phyloP scores from a whole-genome alignment of 2,888 invertebrate genomes.

The Congeria kusceri region DNA sequence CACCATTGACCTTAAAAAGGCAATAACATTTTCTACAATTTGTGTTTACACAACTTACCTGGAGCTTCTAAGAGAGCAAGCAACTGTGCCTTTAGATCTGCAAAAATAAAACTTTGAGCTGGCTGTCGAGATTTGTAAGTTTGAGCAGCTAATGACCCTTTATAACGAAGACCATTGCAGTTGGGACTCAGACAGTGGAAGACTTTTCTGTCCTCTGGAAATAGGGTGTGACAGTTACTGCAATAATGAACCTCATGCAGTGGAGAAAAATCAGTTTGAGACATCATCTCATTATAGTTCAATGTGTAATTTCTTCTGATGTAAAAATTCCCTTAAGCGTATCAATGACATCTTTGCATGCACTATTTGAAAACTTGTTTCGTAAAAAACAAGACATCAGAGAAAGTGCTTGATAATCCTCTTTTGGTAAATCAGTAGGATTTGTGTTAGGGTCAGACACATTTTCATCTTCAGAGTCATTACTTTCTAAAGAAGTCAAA shows the following conservation, averaged over 20 bases:
- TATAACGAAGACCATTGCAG: slow-evolving; percentile 23
- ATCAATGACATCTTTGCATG: no score
- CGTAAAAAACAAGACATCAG: background rate
- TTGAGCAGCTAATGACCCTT: slow-evolving; percentile 17
- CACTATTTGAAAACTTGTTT: slow-evolving; percentile 16
- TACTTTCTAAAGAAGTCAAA: no score
- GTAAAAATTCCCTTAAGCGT: no score
- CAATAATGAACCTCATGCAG: slow-evolving; percentile 12
- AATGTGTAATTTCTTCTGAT: slow-evolving; percentile 1
- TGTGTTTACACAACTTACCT: no score
- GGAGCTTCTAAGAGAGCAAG: slow-evolving; percentile 10
- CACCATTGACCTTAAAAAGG: no score
- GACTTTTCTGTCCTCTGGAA: slow-evolving; percentile 11
- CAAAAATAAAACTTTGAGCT: slow-evolving; percentile 21
- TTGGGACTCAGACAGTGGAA: slow-evolving; percentile 14
- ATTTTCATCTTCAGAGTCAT: no score
- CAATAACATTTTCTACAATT: no score
- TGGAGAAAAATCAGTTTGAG: background rate
- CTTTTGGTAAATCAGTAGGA: no score
- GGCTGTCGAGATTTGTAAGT: slow-evolving; percentile 1
- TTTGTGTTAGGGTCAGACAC: no score
- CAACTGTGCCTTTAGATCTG: slow-evolving; percentile 15
- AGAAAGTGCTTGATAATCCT: background rate
- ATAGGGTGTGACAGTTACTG: background rate
- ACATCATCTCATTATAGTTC: background rate